A percentile compares a stretch with the other conserved stretches of the same genome.
phyloP scores from a whole-genome alignment of 2,113 vertebrate genomes.

The Apteryx mantelli region DNA sequence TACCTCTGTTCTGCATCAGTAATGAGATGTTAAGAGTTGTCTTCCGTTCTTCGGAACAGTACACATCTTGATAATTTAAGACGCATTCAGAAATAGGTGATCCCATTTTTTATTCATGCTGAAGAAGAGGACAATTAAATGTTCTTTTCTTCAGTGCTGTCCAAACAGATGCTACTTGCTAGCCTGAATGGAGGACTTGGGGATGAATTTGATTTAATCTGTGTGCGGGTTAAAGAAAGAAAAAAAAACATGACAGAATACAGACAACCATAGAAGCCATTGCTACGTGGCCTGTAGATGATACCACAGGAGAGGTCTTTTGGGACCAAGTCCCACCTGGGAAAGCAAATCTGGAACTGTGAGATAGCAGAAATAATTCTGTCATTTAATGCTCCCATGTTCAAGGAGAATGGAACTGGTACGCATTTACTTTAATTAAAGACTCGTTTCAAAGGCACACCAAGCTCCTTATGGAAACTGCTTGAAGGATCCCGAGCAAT shows the following conservation, averaged over 20 bases:
- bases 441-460: background rate
- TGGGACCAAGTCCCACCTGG: background rate
- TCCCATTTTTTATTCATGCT: background rate
- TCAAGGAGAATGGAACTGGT: background rate
- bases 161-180: background rate
- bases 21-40: background rate
- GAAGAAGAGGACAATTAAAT: background rate
- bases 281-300: background rate
- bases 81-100: background rate
- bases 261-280: background rate
- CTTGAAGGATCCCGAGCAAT: background rate
- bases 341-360: background rate
- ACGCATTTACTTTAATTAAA: background rate
- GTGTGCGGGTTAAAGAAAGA: background rate
- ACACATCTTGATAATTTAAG: background rate
- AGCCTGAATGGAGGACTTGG: background rate
- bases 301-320: background rate
- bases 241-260: rapidly evolving
- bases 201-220: background rate
- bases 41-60: background rate
- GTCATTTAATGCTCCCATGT: background rate
- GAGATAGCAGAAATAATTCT: background rate
- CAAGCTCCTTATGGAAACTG: background rate
- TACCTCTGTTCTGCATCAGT: background rate
- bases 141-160: background rate